Percentiles rank a stretch among this genome's conserved stretches.
These are phyloP conservation scores for Lepidothrix coronata DNA, from an alignment of 2,113 vertebrate species.

Conservation along the genomic window DNA sequence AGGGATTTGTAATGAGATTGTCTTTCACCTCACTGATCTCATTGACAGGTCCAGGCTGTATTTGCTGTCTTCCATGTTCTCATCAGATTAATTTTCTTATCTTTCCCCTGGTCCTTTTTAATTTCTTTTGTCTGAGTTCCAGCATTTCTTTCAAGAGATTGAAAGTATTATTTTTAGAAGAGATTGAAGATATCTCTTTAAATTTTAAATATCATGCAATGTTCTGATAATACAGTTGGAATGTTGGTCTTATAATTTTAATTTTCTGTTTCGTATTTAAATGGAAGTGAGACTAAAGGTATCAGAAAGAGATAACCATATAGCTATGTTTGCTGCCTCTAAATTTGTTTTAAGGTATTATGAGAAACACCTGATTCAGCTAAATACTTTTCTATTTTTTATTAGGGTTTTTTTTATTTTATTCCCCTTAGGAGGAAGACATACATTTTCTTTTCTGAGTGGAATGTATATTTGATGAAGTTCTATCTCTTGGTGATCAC, in stretches of 20 bases:
- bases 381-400: neutral
- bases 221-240: neutral
- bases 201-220: neutral
- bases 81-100: slow-evolving; percentile 20
- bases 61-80: neutral
- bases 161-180: neutral
- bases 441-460: neutral
- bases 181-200: neutral
- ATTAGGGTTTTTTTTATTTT: neutral
- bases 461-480: neutral
- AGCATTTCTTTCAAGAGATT: neutral
- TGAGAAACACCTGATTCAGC: neutral
- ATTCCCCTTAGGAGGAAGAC: neutral
- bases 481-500: neutral
- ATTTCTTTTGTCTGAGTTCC: slow-evolving; percentile 1
- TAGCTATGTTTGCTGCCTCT: neutral
- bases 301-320: neutral
- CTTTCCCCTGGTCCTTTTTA: neutral
- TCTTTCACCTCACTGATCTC: slow-evolving; percentile 13
- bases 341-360: neutral
- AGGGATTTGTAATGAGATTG: neutral
- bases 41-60: neutral
- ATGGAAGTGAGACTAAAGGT: neutral
- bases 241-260: neutral
- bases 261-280: neutral